Evolutionary conservation across 2,888 invertebrate species (phyloP), one percentile per base, ranked within the genome.

Genomic region (Arenicola marina): DNA sequence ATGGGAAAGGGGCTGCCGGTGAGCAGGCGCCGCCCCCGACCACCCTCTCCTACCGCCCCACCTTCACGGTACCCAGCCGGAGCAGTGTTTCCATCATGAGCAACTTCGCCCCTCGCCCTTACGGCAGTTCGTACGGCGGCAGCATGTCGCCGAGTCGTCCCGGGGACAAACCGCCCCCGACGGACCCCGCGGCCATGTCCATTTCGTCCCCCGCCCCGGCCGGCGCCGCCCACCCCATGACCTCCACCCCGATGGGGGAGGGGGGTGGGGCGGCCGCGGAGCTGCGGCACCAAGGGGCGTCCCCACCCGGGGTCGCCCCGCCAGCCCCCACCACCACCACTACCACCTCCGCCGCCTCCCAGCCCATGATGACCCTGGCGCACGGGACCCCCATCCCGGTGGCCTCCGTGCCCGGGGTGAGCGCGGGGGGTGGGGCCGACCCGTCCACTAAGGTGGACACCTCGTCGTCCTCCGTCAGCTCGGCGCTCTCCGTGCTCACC

Each of bases 111-210:
- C 75, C 80, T 0, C 67, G 76, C 51, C 80, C 80, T 2, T 79
- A 73, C 65, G 76, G 78, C 18, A 73, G 74, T 43, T 79, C 80
- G 3, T 79, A 73, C 65, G 76, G 78, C 18, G 73, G 74, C 38
- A 51, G 56, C 45, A n/a, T 46, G 32, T 51, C n/a, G 46, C 44
- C 43, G 53, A 48, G 53, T 4, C 34, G 57, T 32, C 60, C 91
- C 55, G 90, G 91, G 68, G 90, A 91, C 85, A 91, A 91, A 55
- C 91, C 91, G 83, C 90, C 89, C 32, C 86, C 90, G 59, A 85
- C 84, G 64, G 73, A 76, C n/a, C 72, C 77, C 29, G 1, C 54
- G 59, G 24, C 53, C 51, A 18, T 34, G 1, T 33, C 51, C 4
- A 24, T 33, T 21, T 31, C 31, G 4, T 51, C 59, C 11, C 7